Evolutionary conservation across 1,140 invertebrate species (phyloP).

Genomic region (Popillia japonica): DNA sequence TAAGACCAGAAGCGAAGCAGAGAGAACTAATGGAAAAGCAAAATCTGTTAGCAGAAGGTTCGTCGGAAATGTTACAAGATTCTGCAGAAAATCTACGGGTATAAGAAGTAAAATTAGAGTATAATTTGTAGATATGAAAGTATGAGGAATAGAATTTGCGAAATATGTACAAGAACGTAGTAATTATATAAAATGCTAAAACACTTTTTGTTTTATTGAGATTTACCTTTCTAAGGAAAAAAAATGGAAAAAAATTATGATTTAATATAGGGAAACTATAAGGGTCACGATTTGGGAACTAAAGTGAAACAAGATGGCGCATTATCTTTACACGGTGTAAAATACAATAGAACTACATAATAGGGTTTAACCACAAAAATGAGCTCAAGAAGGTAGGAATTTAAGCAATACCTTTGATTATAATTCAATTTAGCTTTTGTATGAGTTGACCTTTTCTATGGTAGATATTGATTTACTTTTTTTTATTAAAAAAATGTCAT

Average conservation of each 20-base stretch:
- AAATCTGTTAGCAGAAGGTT: conserved; percentile 63
- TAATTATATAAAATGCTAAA: background rate
- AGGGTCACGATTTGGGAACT: conserved; percentile 47
- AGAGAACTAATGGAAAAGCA: conserved; percentile 60
- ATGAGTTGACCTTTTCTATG: background rate
- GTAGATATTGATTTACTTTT: too few species aligned
- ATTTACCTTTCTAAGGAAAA: background rate
- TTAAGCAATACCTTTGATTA: conserved; percentile 11
- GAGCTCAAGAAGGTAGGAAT: conserved; percentile 51
- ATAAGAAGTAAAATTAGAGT: background rate
- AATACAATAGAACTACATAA: conserved; percentile 23
- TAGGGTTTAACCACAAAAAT: conserved; percentile 42
- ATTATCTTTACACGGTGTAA: conserved; percentile 22
- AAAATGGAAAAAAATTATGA: background rate
- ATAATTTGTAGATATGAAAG: background rate
- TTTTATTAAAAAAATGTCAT: background rate
- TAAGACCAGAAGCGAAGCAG: conserved; percentile 60
- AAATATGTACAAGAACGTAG: background rate
- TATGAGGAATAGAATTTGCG: background rate
- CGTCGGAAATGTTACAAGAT: conserved; percentile 59
- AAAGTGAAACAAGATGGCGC: conserved; percentile 43
- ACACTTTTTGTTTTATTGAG: background rate
- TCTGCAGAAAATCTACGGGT: conserved; percentile 4
- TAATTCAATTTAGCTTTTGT: background rate
- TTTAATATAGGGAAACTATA: conserved; percentile 2